phyloP scores from a whole-genome alignment of 2,113 vertebrate species.

The Genyomyrus donnyi region DNA sequence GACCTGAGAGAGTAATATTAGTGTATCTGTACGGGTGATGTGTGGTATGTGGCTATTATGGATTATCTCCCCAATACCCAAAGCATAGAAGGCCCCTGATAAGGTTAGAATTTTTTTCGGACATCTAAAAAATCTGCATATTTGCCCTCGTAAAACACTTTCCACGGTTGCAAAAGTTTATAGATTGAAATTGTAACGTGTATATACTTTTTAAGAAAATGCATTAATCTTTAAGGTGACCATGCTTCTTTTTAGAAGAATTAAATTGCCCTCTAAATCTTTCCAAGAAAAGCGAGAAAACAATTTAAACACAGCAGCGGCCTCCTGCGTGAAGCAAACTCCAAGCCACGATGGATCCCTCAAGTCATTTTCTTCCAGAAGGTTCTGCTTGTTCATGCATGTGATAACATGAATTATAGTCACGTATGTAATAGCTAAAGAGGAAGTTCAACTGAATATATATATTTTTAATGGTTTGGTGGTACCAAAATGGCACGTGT shows the following conservation, averaged over 20 bases:
- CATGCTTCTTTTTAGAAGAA: slow-evolving; percentile 35
- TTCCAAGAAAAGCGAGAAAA: slow-evolving; percentile 29
- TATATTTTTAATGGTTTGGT: slow-evolving; percentile 68
- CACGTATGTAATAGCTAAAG: slow-evolving; percentile 80
- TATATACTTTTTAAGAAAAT: slow-evolving; percentile 33
- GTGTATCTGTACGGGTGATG: not conserved
- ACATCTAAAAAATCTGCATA: not conserved
- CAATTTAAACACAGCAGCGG: slow-evolving; percentile 32
- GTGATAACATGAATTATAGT: slow-evolving; percentile 72
- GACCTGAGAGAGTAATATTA: not conserved
- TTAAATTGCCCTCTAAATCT: slow-evolving; percentile 36
- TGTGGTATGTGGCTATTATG: not conserved
- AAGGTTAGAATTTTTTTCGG: not conserved
- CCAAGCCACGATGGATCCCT: slow-evolving; percentile 31
- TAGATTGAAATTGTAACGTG: slow-evolving; percentile 26
- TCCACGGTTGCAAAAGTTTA: not conserved
- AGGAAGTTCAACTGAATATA: slow-evolving; percentile 57
- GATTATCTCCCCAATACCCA: not conserved
- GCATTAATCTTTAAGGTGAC: slow-evolving; percentile 4
- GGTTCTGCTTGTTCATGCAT: slow-evolving; percentile 81
- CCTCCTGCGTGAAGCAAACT: not conserved
- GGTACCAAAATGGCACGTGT: slow-evolving; percentile 68
- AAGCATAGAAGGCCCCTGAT: not conserved
- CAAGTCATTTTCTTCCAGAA: slow-evolving; percentile 52
- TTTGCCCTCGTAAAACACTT: not conserved